Evolutionary conservation across 2,888 invertebrate genomes (phyloP), one percentile per base, ranked within the genome.

Genomic region (Desoria tigrina): DNA sequence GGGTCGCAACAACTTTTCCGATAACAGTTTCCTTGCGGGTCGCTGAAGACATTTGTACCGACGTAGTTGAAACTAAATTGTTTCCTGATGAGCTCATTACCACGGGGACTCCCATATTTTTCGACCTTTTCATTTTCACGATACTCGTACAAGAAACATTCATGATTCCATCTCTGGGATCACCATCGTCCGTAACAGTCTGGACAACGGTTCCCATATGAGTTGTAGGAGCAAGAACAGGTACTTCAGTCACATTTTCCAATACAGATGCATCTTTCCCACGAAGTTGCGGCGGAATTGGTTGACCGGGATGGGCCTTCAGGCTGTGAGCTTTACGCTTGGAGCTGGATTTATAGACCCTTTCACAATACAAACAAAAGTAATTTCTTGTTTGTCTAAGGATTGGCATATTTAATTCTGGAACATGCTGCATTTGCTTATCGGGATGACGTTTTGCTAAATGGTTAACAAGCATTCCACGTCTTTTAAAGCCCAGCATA

Each of bases 401-500:
- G 76, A 93, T 88, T 0, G 93, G 92, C 69, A 89, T 82, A 77
- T 88, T 88, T 42, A 91, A 82, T 80, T 90, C 90, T 18, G 86
- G 89, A 39, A 87, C 87, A 1, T 87, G 84, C 69, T 86, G 85
- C 0, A 86, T 85, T 39, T 83, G 82, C 53, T 87, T 84, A 61
- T 85, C 84, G 27, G 88, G 85, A 83, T 90, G 87, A 72, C 88
- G 82, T 78, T 90, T 90, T 68, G 89, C 90, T 74, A 92, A 81
- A 80, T 94, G 93, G 80, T 93, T 94, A 6, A 45, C 90, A 50
- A 90, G 80, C 89, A 90, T 90, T 1, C 92, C 93, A 70, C 92
- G 85, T 61, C 92, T 82, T 65, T 93, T 88, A 78, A 91, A 89
- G 69, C 89, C 89, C 28, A 89, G 81, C 77, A 87, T 80, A 79